A percentile compares a stretch with the other conserved stretches of the same genome.
Evolutionary conservation across 92 coral and sea anemone genomes (phyloP).

Genomic region (Heteractis magnifica): DNA sequence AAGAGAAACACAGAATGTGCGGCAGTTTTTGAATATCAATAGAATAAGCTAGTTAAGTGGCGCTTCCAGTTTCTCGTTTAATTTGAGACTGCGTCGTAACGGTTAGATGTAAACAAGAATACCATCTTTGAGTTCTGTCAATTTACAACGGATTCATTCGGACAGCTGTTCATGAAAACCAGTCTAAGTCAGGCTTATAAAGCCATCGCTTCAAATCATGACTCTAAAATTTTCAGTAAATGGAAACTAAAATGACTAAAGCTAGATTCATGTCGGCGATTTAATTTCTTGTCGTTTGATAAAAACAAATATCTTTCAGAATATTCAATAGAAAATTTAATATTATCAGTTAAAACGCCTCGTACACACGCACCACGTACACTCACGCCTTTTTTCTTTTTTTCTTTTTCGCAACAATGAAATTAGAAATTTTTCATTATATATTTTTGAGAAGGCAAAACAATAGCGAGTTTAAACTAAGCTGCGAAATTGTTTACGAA

Average conservation of each 20-base stretch:
- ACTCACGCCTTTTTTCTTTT: not conserved
- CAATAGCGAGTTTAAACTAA: constrained; percentile 8
- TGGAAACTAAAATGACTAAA: not conserved
- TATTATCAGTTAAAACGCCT: not conserved
- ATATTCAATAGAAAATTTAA: not conserved
- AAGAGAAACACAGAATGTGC: constrained; percentile 6
- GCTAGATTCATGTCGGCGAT: no score
- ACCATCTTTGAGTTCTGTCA: not conserved
- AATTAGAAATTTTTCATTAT: not conserved
- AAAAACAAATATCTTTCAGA: not conserved
- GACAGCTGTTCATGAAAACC: not conserved
- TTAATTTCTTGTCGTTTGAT: not conserved
- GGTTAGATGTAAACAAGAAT: constrained; percentile 23
- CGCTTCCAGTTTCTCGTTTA: constrained; percentile 11
- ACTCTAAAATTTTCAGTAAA: not conserved
- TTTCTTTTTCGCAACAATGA: not conserved
- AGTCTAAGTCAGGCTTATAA: no score
- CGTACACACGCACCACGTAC: not conserved
- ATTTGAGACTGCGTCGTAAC: constrained; percentile 16
- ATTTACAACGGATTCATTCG: constrained; percentile 6
- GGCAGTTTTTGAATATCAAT: constrained; percentile 15
- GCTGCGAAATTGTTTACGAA: not conserved
- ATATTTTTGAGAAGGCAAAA: not conserved
- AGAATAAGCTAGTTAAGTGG: constrained; percentile 8
- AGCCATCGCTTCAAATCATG: not conserved